Evolutionary conservation across 2,888 invertebrate genomes (phyloP), one percentile per base, ranked within the genome.

Genomic region (Andrena chrysosceles): DNA sequence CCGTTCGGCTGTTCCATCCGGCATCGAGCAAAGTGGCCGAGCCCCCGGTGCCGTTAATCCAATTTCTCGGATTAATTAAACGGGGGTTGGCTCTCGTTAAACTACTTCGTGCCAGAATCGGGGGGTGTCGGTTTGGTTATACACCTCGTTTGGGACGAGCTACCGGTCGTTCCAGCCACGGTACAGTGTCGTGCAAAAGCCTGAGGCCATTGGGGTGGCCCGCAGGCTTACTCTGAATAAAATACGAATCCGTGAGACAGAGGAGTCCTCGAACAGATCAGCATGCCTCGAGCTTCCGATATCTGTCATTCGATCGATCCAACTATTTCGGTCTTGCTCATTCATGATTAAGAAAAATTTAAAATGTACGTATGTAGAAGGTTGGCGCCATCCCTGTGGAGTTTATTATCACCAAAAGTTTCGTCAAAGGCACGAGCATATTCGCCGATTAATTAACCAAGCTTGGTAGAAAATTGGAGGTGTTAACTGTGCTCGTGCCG

Each of bases 31-130:
- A 86, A 84, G 79, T 80, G 81, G 78, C 77, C 83, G 67, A 72
- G 77, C 79, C 68, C 75, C 71, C 66, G 75, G 77, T 84, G 70
- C 68, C 85, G 85, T 90, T 90, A 89, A 89, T 88, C 89, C 88
- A 89, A 88, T 90, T 90, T 85, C 85, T 80, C 83, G 84, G 81
- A 89, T 90, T 89, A 90, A 90, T 90, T 89, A 90, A 90, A 88
- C 87, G 84, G 74, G 59, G 72, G 70, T 70, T 64, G 75, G 85
- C 81, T 85, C 89, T 89, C 87, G 89, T 89, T 87, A 87, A 89
- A 84, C 82, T 83, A 80, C 80, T 84, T 85, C 80, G 80, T 73
- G 84, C 76, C 77, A 69, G 85, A 83, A 86, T 76, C 80, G 79
- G 29, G 29, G 67, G 68, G 69, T 81, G 85, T 89, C 82, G 83